These are phyloP conservation scores for Pseudorhiza aurosa DNA, from an alignment of 30 jellyfish, hydroid and myxozoan species.

Conservation along the genomic window DNA sequence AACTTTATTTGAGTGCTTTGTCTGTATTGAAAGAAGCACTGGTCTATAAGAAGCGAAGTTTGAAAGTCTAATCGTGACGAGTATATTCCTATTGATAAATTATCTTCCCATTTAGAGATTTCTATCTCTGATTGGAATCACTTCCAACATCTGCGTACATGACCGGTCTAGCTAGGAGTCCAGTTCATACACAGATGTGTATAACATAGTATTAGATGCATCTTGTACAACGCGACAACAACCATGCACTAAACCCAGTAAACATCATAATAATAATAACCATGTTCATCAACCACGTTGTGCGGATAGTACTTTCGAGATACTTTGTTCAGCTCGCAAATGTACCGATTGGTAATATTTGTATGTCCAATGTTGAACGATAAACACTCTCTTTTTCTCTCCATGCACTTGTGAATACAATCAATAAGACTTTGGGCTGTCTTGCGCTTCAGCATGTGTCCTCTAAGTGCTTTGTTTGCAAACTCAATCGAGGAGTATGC, in stretches of 20 bases:
- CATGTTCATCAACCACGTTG: not conserved
- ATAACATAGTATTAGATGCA: no score
- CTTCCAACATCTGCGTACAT: no score
- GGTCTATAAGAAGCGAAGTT: no score
- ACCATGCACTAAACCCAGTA: conserved; percentile 32
- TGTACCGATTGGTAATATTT: not conserved
- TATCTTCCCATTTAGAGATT: no score
- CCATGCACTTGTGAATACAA: conserved; percentile 41
- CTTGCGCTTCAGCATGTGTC: not conserved
- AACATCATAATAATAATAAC: conserved; percentile 38
- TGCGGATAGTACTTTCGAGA: not conserved
- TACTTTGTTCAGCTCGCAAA: conserved; percentile 35
- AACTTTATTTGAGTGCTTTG: no score
- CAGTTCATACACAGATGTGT: no score
- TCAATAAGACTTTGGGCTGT: not conserved
- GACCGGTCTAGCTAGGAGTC: no score
- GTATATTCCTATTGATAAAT: no score
- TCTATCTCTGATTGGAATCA: no score
- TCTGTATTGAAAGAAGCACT: no score
- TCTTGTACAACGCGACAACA: no score
- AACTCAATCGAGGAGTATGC: conserved; percentile 25
- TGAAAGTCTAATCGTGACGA: no score
- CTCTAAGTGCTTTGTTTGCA: conserved; percentile 42
- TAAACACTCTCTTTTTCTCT: conserved; percentile 16
- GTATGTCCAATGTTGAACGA: conserved; percentile 28